Percentiles rank a stretch among this genome's conserved stretches.
phyloP scores from a whole-genome alignment of 1,140 invertebrate species.

The Solen grandis region DNA sequence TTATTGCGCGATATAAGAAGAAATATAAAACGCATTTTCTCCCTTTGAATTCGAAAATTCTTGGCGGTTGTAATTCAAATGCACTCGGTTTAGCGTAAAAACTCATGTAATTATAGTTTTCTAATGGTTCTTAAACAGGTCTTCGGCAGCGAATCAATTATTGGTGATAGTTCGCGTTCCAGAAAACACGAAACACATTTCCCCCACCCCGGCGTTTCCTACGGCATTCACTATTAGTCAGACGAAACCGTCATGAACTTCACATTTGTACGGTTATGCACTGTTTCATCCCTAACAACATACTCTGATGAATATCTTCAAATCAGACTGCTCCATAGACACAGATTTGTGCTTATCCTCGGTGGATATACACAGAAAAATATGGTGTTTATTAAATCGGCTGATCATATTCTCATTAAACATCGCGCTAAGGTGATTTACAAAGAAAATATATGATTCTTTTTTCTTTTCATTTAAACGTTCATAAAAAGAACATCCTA shows the following conservation, averaged over 20 bases:
- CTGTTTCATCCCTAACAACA: too few species aligned
- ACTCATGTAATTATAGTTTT: slow-evolving; percentile 30
- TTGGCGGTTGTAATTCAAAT: slow-evolving; percentile 42
- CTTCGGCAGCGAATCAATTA: slow-evolving; percentile 46
- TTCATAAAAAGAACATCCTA: slow-evolving; percentile 10
- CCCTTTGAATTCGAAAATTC: slow-evolving; percentile 28
- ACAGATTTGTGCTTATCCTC: not conserved
- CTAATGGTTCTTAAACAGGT: slow-evolving; percentile 16
- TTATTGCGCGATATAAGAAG: too few species aligned
- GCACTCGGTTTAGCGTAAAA: slow-evolving; percentile 42
- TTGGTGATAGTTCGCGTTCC: slow-evolving; percentile 44
- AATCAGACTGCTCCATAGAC: not conserved
- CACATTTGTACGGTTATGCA: too few species aligned
- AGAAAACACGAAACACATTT: too few species aligned
- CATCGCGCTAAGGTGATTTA: not conserved
- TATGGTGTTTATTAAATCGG: slow-evolving; percentile 3
- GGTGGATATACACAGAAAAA: not conserved
- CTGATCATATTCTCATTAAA: slow-evolving; percentile 35
- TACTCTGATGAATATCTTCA: too few species aligned
- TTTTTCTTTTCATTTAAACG: not conserved
- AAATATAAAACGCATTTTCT: slow-evolving; percentile 3
- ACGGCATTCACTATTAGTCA: too few species aligned
- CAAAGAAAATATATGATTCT: slow-evolving; percentile 16
- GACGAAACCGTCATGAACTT: too few species aligned
- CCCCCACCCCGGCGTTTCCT: too few species aligned